Evolutionary conservation across 2,797 vertebrate genomes (phyloP).

Genomic region (Dermochelys coriacea): DNA sequence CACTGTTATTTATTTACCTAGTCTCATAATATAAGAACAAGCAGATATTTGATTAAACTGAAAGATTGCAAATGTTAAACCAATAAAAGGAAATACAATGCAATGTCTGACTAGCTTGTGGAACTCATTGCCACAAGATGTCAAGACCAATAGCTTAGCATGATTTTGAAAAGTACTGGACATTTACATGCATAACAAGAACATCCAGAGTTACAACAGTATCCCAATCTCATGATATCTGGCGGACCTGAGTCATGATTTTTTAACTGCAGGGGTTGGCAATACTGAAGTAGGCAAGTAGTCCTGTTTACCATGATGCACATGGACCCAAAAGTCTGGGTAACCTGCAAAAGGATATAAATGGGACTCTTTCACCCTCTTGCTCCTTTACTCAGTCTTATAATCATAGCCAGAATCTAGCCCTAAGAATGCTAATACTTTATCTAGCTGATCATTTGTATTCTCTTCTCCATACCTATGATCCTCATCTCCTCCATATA

Average conservation of each 20-base stretch:
- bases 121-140: accelerated
- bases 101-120: background rate
- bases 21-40: background rate
- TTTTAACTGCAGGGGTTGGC: background rate
- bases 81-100: background rate
- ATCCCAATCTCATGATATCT: background rate
- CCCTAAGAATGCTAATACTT: background rate
- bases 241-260: accelerated
- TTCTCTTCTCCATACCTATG: constrained; percentile 42
- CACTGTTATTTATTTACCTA: accelerated
- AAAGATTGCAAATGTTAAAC: accelerated
- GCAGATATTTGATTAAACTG: background rate
- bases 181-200: accelerated
- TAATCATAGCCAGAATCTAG: background rate
- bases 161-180: background rate
- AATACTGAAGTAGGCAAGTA: background rate
- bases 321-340: background rate
- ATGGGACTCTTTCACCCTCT: background rate
- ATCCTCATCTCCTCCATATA: background rate
- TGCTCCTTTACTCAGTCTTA: background rate
- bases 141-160: accelerated
- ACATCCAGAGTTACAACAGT: background rate
- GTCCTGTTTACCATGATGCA: background rate
- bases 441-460: background rate
- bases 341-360: accelerated